Evolutionary conservation across 1,140 invertebrate species (phyloP).

Genomic region (Idris sp.): DNA sequence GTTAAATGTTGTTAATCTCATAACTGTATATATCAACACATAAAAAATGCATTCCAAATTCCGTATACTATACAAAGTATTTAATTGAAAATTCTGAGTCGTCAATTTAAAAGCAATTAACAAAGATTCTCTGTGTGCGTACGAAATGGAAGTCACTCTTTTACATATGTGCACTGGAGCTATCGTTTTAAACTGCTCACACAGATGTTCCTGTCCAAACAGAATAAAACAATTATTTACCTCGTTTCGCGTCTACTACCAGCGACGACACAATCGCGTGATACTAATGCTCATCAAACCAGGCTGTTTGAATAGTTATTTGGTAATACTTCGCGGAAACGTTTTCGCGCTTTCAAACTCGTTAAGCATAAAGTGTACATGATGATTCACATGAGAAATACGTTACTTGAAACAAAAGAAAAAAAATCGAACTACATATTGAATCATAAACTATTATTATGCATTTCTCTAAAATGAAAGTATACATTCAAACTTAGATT

Average conservation of each 20-base stretch:
- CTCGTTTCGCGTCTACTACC: constrained; percentile 38
- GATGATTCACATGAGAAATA: no score
- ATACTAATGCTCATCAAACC: constrained; percentile 46
- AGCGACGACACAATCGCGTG: constrained; percentile 46
- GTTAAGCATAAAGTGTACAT: no score
- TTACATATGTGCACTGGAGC: constrained; percentile 36
- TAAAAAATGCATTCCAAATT: no score
- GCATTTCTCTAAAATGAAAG: no score
- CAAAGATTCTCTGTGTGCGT: constrained; percentile 12
- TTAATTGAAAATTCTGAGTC: constrained; percentile 54
- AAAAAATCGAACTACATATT: no score
- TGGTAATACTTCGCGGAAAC: constrained; percentile 14
- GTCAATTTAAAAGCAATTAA: constrained; percentile 61
- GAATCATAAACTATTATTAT: no score
- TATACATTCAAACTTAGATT: no score
- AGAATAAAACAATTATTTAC: constrained; percentile 60
- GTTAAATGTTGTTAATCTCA: constrained; percentile 44
- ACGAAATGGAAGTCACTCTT: constrained; percentile 42
- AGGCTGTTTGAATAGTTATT: constrained; percentile 50
- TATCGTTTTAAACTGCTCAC: constrained; percentile 38
- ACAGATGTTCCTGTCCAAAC: constrained; percentile 48
- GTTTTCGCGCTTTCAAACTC: constrained; percentile 14
- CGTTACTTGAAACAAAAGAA: no score
- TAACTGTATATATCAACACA: constrained; percentile 49
- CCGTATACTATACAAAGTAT: constrained; percentile 48